Evolutionary conservation across 1,140 invertebrate species (phyloP), one percentile per base, ranked within the genome.

Genomic region (Popillia japonica): DNA sequence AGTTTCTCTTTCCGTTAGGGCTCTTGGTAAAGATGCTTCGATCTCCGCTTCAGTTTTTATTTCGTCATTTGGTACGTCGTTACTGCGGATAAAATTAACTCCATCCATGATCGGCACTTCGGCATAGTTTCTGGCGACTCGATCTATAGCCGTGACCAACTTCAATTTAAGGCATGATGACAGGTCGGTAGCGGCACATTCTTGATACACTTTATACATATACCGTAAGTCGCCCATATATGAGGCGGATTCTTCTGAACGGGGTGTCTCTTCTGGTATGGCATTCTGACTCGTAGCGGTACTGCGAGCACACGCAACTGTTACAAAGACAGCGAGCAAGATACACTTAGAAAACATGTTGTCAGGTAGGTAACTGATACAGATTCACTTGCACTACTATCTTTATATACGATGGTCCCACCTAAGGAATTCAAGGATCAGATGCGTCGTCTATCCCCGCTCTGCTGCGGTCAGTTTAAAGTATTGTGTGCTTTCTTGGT

Each of bases 131-230:
- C 91, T 87, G 3, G 91, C 90, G 72, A 92, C 90, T 78, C 93
- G 90, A 79, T 94, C 93, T 83, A 96, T 87, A 2, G 93, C 91
- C 1, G 92, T 90, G 0, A 94, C 87, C 23, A 95, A 85, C 83
- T 95, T 95, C 44, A 94, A 84, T 85, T 95, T 95, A 4, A 96
- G 86, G 81, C 94, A 96, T 22, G 92, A 90, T 72, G 91, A 90
- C 14, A 94, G 83, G 73, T 94, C 93, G 34, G 90, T 87, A 4
- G 89, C 90, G 27, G 92, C 89, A 87, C 94, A 95, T 79, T 95
- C 93, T 84, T 93, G 93, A 86, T 94, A 95, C 78, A 92, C 87
- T 84, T 90, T 89, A 79, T 90, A 91, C 72, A 90, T 85, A 78
- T 88, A 88, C 40, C 88, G 87, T 0, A 91, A 81, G 59, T 92